These are phyloP conservation scores for Periplaneta americana DNA, from an alignment of 1,140 invertebrate species.

Conservation along the genomic window DNA sequence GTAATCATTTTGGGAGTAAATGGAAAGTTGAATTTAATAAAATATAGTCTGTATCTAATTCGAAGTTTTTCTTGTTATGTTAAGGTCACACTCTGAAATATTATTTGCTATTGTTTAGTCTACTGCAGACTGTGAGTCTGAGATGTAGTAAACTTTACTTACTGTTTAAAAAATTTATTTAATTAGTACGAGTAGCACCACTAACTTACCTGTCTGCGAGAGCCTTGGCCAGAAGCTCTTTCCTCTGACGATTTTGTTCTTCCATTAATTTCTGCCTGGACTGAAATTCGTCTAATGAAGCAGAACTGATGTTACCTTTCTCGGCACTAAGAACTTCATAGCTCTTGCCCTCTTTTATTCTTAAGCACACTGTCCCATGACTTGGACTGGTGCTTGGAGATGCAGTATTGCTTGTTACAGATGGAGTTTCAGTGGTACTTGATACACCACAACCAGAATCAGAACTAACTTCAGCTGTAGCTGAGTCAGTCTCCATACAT, in stretches of 20 bases:
- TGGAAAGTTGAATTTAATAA: neutral
- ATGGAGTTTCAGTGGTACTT: neutral
- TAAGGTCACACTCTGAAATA: neutral
- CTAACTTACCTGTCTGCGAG: slow-evolving; percentile 57
- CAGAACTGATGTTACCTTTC: neutral
- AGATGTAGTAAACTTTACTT: too few species aligned
- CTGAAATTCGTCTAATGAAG: slow-evolving; percentile 54
- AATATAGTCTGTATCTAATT: too few species aligned
- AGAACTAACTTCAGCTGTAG: neutral
- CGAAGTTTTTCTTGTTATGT: neutral
- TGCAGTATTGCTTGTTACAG: too few species aligned
- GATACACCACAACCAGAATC: neutral
- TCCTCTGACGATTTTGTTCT: slow-evolving; percentile 69
- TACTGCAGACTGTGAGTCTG: too few species aligned
- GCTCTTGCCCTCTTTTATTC: slow-evolving; percentile 4
- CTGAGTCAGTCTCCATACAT: neutral
- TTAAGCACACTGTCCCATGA: slow-evolving; percentile 4
- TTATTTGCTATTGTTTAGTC: too few species aligned
- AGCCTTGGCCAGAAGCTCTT: slow-evolving; percentile 62
- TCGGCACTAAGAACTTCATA: slow-evolving; percentile 1
- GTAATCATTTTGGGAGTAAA: neutral
- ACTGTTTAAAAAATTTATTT: neutral
- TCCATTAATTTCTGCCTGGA: slow-evolving; percentile 65
- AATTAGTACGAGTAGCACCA: neutral
- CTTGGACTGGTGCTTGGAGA: neutral